phyloP scores from a whole-genome alignment of 2,797 vertebrate genomes.

The Iguana delicatissima region DNA sequence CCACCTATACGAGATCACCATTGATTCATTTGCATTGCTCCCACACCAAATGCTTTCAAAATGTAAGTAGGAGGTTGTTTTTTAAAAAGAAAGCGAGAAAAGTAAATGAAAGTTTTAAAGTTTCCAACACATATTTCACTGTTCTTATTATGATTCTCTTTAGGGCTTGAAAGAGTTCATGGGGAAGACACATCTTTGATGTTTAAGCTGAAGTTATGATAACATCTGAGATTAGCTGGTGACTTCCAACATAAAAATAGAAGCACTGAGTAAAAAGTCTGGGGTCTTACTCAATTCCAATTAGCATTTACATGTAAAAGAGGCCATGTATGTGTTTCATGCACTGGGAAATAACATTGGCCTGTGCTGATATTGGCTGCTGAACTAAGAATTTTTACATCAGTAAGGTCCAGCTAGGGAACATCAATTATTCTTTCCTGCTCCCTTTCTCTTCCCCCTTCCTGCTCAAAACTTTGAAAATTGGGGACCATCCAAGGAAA shows the following conservation, averaged over 20 bases:
- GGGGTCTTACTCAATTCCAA: conserved; percentile 16
- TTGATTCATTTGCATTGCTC: background rate
- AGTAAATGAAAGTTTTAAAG: conserved; percentile 5
- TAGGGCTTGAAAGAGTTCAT: conserved; percentile 22
- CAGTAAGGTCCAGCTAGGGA: background rate
- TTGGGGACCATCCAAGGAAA: background rate
- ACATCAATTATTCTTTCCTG: background rate
- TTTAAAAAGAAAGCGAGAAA: background rate
- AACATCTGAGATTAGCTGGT: conserved; percentile 27
- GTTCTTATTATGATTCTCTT: conserved; percentile 12
- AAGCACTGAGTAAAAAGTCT: background rate
- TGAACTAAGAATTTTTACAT: background rate
- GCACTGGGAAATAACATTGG: background rate
- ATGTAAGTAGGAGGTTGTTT: background rate
- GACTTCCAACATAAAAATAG: conserved; percentile 14
- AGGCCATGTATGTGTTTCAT: background rate
- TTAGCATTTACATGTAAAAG: conserved; percentile 1
- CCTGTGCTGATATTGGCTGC: background rate
- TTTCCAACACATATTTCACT: background rate
- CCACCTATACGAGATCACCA: background rate
- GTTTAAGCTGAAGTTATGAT: conserved; percentile 10
- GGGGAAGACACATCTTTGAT: conserved; percentile 35
- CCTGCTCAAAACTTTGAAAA: background rate
- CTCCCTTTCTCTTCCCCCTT: background rate
- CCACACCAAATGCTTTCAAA: background rate